Evolutionary conservation across 2,113 vertebrate genomes (phyloP).

Genomic region (Chaenocephalus aceratus): DNA sequence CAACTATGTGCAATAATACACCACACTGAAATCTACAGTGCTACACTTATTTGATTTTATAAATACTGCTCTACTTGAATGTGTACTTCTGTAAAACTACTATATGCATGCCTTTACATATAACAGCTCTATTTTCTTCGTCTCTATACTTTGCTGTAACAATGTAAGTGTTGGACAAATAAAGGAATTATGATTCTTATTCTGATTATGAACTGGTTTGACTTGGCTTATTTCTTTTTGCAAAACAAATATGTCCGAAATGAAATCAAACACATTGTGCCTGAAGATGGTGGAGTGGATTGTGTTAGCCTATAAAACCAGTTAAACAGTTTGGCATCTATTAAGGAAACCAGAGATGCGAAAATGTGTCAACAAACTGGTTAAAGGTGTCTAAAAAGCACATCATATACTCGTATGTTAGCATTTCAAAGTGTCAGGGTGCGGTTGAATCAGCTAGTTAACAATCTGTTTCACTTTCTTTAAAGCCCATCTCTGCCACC

Average conservation of each 20-base stretch:
- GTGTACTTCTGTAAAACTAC: no score
- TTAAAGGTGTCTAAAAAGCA: neutral
- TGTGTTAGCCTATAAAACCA: neutral
- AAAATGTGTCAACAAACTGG: neutral
- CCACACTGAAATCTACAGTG: no score
- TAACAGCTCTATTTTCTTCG: no score
- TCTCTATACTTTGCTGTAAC: no score
- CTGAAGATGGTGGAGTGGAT: neutral
- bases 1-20: no score
- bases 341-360: neutral
- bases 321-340: neutral
- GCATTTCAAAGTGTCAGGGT: neutral
- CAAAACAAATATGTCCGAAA: neutral
- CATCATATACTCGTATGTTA: neutral
- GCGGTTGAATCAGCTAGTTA: neutral
- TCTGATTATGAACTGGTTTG: neutral
- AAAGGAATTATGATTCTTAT: neutral
- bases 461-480: neutral
- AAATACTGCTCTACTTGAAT: no score
- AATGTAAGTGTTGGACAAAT: no score
- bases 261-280: neutral
- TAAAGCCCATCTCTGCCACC: constrained; percentile 13
- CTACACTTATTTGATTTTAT: no score
- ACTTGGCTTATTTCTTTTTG: neutral
- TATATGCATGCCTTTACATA: no score